Percentiles rank a stretch among this genome's conserved stretches.
Evolutionary conservation across 2,797 vertebrate species (phyloP).

Genomic region (Notolabrus celidotus): DNA sequence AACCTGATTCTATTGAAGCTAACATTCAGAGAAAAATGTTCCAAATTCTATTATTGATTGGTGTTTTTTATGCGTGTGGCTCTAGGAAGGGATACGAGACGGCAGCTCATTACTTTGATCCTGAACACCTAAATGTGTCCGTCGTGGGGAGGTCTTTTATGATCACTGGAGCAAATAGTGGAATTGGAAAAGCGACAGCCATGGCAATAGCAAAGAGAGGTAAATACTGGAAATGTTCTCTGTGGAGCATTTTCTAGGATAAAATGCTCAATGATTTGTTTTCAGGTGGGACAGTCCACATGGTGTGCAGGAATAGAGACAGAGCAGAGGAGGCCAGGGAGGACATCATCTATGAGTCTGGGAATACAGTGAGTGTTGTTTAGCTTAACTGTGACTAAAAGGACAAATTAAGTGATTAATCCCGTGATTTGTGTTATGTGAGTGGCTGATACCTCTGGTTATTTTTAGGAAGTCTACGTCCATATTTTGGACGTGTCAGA

Average conservation of each 20-base stretch:
- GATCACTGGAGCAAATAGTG: slow-evolving; percentile 85
- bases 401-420: neutral
- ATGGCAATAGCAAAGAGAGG: slow-evolving; percentile 85
- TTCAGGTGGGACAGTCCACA: slow-evolving; percentile 83
- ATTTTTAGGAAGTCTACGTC: slow-evolving; percentile 79
- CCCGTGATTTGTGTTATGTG: neutral
- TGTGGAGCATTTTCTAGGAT: neutral
- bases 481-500: slow-evolving; percentile 85
- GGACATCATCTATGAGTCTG: slow-evolving; percentile 76
- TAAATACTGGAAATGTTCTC: slow-evolving; percentile 18
- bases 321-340: slow-evolving; percentile 78
- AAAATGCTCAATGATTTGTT: slow-evolving; percentile 13
- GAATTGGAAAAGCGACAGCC: slow-evolving; percentile 82
- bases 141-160: slow-evolving; percentile 83
- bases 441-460: slow-evolving; percentile 2
- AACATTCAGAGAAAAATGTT: neutral
- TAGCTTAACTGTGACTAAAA: neutral
- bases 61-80: neutral
- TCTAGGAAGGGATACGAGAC: slow-evolving; percentile 78
- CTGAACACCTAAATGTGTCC: slow-evolving; percentile 77
- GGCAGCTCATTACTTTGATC: slow-evolving; percentile 74
- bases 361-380: slow-evolving; percentile 77
- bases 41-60: neutral
- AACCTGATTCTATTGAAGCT: slow-evolving; percentile 12
- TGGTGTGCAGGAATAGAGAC: slow-evolving; percentile 84